Evolutionary conservation across 2,888 invertebrate species (phyloP).

Genomic region (Torymus texanus): DNA sequence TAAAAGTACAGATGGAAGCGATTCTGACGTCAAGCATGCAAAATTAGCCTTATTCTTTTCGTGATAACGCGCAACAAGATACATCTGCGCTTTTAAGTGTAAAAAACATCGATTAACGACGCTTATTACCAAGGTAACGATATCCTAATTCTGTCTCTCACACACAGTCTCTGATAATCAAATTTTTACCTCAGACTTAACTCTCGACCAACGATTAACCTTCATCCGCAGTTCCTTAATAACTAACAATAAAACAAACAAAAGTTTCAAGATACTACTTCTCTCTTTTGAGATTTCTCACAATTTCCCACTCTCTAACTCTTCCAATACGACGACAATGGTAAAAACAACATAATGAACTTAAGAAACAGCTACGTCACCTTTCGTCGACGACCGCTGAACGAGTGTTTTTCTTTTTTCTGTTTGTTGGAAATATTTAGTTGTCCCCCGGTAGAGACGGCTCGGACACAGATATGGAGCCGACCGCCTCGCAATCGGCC

Average conservation of each 20-base stretch:
- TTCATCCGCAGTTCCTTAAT: constrained; percentile 54
- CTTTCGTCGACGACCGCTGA: constrained; percentile 2
- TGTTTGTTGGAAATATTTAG: constrained; percentile 73
- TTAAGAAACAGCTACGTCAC: background rate
- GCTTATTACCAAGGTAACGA: constrained; percentile 2
- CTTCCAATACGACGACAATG: constrained; percentile 34
- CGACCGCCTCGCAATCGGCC: constrained; percentile 92
- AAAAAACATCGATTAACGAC: constrained; percentile 8
- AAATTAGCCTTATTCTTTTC: constrained; percentile 12
- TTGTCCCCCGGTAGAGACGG: constrained; percentile 89
- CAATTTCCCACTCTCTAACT: constrained; percentile 24
- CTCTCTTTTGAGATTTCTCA: constrained; percentile 20
- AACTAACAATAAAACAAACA: background rate
- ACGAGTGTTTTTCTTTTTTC: constrained; percentile 16
- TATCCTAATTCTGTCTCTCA: background rate
- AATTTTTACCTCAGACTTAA: constrained; percentile 59
- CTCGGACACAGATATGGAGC: constrained; percentile 90
- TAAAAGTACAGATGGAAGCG: constrained; percentile 49
- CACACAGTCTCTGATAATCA: constrained; percentile 16
- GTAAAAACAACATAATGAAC: constrained; percentile 34
- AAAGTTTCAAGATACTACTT: constrained; percentile 43
- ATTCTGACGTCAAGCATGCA: constrained; percentile 18
- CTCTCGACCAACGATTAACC: constrained; percentile 58
- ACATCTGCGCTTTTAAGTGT: constrained; percentile 48
- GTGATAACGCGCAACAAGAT: background rate